Evolutionary conservation across 2,888 invertebrate species (phyloP).

Genomic region (Magallana nippona): DNA sequence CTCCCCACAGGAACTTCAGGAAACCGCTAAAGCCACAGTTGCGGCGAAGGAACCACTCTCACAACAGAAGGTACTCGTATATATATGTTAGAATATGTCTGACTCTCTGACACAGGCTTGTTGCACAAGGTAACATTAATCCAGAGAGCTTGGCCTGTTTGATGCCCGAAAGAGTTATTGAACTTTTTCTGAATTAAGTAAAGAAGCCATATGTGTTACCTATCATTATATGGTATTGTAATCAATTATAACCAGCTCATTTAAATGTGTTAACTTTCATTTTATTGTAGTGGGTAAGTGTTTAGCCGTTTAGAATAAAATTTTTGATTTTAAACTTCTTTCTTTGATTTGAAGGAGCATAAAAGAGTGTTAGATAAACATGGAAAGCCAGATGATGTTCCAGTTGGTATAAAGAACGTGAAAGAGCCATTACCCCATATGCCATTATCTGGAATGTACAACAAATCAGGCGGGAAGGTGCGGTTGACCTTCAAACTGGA

Average conservation of each 20-base stretch:
- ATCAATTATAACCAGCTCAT: no score
- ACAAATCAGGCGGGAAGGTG: constrained; percentile 93
- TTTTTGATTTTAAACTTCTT: neutral
- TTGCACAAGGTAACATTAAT: no score
- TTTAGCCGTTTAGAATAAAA: neutral
- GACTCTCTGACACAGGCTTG: no score
- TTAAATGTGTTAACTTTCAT: neutral
- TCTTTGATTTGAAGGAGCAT: constrained; percentile 83
- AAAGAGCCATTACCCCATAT: constrained; percentile 90
- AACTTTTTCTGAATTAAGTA: no score
- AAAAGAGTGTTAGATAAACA: constrained; percentile 91
- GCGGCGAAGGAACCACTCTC: constrained; percentile 80
- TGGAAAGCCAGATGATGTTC: constrained; percentile 92
- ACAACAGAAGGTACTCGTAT: constrained; percentile 78
- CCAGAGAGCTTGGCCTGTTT: no score
- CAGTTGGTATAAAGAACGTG: constrained; percentile 90
- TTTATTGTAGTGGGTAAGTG: neutral
- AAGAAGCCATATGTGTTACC: no score
- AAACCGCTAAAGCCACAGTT: constrained; percentile 74
- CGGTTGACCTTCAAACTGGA: constrained; percentile 94
- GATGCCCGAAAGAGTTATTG: neutral
- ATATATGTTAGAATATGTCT: no score
- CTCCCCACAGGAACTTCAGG: constrained; percentile 78
- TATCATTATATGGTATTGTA: no score
- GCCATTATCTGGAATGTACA: constrained; percentile 93